Base-by-base conservation (phyloP, 2,113 vertebrate genomes). In the Neolamprologus sp. region DNA sequence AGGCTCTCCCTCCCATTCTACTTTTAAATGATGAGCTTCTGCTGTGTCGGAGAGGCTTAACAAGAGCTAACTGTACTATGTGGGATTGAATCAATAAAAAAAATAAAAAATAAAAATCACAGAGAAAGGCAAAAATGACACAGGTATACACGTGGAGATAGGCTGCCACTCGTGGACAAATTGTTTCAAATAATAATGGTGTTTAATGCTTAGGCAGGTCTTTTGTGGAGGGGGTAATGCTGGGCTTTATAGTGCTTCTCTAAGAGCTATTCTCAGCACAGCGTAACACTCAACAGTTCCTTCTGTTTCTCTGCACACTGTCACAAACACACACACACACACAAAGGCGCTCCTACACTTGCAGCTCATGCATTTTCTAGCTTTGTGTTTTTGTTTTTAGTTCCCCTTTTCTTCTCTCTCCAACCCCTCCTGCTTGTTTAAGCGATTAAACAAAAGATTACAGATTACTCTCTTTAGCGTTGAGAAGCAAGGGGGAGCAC, bases 401-500 rank as follows among this genome's bases (percentile, higher is more conserved):
- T 78, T 81, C 65, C 49, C 35, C 47, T 82, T 49, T 60, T 53
- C 28, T 51, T 75, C 71, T 60, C 83, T 58, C 45, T 35, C 35
- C 60, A 47, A 80, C 89, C 83, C 82, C 85, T 94, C 81, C 82
- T 58, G 17, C 31, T 63, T 63, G 58, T 63, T 35, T 35, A 42
- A 81, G 83, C 92, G 92, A 95, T 91, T 92, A 91, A 90, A 94
- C 89, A 91, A 93, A 87, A 85, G 83, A 92, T 90, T 91, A 91
- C 92, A 94, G 90, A 94, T 89, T 84, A 81, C 85, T 86, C 88
- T 90, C 85, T 93, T 94, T 89, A 90, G 87, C 54, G 23, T 4
- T 21, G 63, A 90, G 83, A 80, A 87, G 87, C 87, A 8, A 53
- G 49, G 85, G 85, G 87, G 91, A 87, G 89, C 86, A 37, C 54